Evolutionary conservation across 2,797 vertebrate species (phyloP).

Genomic region (Fringilla coelebs): DNA sequence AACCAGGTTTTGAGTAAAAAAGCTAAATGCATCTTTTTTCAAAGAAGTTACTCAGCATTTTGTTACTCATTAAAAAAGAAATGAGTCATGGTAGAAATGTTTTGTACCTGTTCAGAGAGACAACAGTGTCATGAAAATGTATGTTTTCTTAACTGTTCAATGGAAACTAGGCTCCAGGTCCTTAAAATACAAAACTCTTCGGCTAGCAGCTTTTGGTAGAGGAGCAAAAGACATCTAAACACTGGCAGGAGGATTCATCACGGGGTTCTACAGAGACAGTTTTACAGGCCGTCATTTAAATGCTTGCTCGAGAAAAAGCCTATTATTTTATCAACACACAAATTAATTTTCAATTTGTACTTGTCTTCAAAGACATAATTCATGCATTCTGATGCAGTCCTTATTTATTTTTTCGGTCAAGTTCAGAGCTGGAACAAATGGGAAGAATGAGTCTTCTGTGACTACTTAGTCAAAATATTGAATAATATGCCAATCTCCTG

Average conservation of each 20-base stretch:
- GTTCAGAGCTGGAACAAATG: neutral
- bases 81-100: neutral
- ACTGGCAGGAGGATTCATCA: neutral
- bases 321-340: neutral
- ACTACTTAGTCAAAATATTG: constrained; percentile 32
- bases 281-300: neutral
- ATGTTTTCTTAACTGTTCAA: neutral
- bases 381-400: neutral
- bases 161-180: neutral
- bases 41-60: neutral
- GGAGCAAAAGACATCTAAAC: neutral
- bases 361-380: neutral
- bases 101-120: neutral
- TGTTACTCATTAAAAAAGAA: neutral
- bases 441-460: neutral
- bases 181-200: neutral
- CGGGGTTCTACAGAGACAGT: neutral
- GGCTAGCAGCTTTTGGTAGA: neutral
- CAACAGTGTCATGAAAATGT: neutral
- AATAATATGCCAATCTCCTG: constrained; percentile 44
- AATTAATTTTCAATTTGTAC: neutral
- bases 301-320: neutral
- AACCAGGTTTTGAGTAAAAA: neutral
- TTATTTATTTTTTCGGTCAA: constrained; percentile 50
- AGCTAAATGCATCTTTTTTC: neutral